Evolutionary conservation across 2,888 invertebrate genomes (phyloP), one percentile per base, ranked within the genome.

Genomic region (Xestia c-nigrum): DNA sequence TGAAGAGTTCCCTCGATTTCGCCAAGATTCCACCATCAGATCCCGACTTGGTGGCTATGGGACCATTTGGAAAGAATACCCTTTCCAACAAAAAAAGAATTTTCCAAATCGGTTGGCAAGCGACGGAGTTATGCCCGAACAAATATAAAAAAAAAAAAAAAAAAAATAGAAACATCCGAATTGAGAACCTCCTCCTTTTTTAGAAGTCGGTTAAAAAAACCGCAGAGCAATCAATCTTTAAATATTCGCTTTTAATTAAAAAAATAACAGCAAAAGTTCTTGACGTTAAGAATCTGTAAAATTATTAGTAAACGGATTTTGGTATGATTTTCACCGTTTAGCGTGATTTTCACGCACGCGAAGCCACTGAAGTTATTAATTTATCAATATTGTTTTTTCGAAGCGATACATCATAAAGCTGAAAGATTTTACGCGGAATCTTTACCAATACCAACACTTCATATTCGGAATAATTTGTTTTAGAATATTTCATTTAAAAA

Each of bases 291-390:
- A 70, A 65, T 71, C 50, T 40, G 16, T n/a, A 31, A 50, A 57
- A 50, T 52, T 5, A 78, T 40, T 12, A 21, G 10, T 31, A n/a
- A 65, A 43, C 71, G 47, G 57, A 80, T 65, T 78, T 72, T 24
- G n/a, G 31, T n/a, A 47, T 10, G 40, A n/a, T 72, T 78, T 80
- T 78, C 77, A 72, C 80, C 72, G 55, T 43, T 80, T 80, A 72
- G 1, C 47, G 24, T 14, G 3, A 31, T 24, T 70, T 63, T 16
- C 63, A 80, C 52, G 47, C 77, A 78, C 72, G 77, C 64, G 4
- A 40, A 46, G 16, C 24, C 24, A 57, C 24, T 21, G 16, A 5
- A 16, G 38, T 52, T 64, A 47, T n/a, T 46, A 64, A 24, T 50
- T 21, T 38, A 72, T 65, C 57, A 72, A 57, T 65, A 47, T 57